These are phyloP conservation scores for Brachypalpus laphriformis DNA, from an alignment of 2,888 invertebrate genomes.

Conservation along the genomic window DNA sequence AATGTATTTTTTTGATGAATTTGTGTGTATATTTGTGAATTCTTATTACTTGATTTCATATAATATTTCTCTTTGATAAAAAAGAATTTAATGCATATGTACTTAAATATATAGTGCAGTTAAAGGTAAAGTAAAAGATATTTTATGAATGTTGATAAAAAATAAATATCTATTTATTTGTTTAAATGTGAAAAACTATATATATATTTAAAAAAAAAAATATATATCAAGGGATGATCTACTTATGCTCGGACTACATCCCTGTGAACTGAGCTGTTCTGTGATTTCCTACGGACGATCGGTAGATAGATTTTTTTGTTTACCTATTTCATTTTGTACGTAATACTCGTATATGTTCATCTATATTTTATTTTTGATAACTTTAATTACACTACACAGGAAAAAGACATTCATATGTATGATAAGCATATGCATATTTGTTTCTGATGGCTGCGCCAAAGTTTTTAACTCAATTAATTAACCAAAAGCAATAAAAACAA, in stretches of 20 bases:
- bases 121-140: conserved; percentile 18
- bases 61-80: background rate
- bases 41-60: background rate
- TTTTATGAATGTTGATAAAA: background rate
- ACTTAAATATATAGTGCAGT: background rate
- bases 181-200: conserved; percentile 8
- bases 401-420: background rate
- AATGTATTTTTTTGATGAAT: conserved; percentile 38
- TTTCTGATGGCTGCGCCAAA: background rate
- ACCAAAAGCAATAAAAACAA: too few species aligned
- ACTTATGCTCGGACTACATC: conserved; percentile 52
- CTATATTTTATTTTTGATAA: background rate
- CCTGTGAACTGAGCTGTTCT: conserved; percentile 68
- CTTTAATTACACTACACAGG: background rate
- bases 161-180: conserved; percentile 12
- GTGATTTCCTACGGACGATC: conserved; percentile 69
- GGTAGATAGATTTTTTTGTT: conserved; percentile 43
- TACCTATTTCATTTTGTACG: conserved; percentile 13
- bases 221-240: conserved; percentile 24
- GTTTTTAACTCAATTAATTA: too few species aligned
- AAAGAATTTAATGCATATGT: background rate
- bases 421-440: background rate
- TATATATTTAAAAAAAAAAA: conserved; percentile 4
- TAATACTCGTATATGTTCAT: background rate
- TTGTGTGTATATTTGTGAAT: conserved; percentile 5